Base-by-base conservation (phyloP, 2,888 invertebrate genomes). In the Cylindroiulus punctatus region DNA sequence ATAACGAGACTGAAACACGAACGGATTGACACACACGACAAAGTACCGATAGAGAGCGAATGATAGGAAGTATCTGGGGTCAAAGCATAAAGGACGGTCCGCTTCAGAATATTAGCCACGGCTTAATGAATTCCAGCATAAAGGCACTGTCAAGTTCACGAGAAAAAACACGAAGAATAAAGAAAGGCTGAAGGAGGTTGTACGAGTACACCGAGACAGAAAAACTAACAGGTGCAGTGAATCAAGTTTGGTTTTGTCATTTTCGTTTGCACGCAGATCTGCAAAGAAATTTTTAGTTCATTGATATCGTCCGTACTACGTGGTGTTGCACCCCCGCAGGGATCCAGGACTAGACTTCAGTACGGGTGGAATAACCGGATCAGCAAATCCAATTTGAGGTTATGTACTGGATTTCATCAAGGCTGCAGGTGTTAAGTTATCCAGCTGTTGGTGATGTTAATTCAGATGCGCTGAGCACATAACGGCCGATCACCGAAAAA, bases 111-210 rank as follows among this genome's bases (percentile, higher is more conserved):
- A 76, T 76, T 32, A 76, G 76, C 76, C 76, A 76, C 76, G 14
- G 76, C 76, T 76, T 76, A 76, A 76, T 76, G 76, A 76, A 76
- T 76, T 76, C 76, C 76, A 76, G 76, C 76, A 76, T 76, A 76
- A 76, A 76, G 76, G 76, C 76, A 76, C 76, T 76, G 76, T 76
- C 30, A 76, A 76, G 76, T 76, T 76, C 17, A 76, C 76, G 30
- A 30, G 76, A 76, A 76, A 12, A 76, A 76, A 76, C 52, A 52
- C n/a, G n/a, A 0, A 0, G 3, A 52, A 52, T n/a, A n/a, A 52
- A 52, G 2, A 52, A 52, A 52, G n/a, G n/a, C 76, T n/a, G 76
- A 76, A 30, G 65, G 26, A 26, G n/a, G 7, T 52, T 65, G 65
- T 26, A 65, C 65, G 65, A 65, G 26, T 2, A n/a, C 65, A 26